Evolutionary conservation across 2,797 vertebrate species (phyloP), one percentile per base, ranked within the genome.

Genomic region (Gouania willdenowi): DNA sequence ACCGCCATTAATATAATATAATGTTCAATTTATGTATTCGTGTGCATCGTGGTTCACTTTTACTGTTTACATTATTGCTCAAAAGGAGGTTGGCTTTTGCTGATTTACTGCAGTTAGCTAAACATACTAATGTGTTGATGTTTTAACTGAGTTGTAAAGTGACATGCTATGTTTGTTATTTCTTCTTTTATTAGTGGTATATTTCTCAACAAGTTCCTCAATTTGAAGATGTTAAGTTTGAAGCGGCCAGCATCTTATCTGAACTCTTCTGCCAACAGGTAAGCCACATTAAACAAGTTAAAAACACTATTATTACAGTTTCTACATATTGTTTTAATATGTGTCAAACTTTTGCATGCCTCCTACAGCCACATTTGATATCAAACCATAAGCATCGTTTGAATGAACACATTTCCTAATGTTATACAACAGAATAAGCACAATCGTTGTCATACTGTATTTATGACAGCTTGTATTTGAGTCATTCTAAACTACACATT

Each of bases 201-300:
- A 89, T 90, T 64, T 90, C 89, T 6, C 88, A 90, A 65, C 88
- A 98, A 92, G 88, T 98, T 46, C 89, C 94, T 0, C 95, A 98
- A 77, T 99, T 99, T 74, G 95, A 99, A 84, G 97, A 99, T 84
- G 95, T 99, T 25, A 99, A 98, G 75, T 99, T 99, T 48, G 97
- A 99, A 84, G 97, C 97, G 4, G 97, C 97, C 21, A 99, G 97
- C 79, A 92, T 99, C 41, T 82, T 99, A 52, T 98, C 97, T 0
- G 97, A 99, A 56, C 86, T 99, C 3, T 99, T 97, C 54, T 99
- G 97, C 72, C 95, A 97, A 81, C 96, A 99, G 94, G 95, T 99
- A 88, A 91, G 7, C 1, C 23, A 0, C 3, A n/a, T n/a, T n/a
- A n/a, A n/a, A n/a, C n/a, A n/a, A n/a, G n/a, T n/a, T n/a, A n/a